Evolutionary conservation across 2,888 invertebrate species (phyloP), one percentile per base, ranked within the genome.

Genomic region (Margaritifera margaritifera): DNA sequence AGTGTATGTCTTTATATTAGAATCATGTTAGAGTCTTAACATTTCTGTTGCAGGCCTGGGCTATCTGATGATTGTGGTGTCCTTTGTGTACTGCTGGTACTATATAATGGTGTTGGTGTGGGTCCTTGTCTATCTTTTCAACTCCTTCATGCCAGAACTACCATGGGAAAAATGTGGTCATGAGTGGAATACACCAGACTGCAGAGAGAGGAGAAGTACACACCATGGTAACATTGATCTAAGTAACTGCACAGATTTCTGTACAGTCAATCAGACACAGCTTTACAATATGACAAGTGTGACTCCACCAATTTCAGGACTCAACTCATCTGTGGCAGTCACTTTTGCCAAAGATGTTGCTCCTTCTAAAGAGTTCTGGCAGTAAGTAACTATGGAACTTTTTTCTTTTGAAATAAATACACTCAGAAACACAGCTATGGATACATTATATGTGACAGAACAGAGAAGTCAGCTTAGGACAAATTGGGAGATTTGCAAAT

Each of bases 61-160:
- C 2, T 83, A 81, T 71, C 79, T 81, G 67, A 83, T 82, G 83
- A 69, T 83, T 61, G 66, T 81, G 6, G 80, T 82, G 20, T 82
- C 82, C 1, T 80, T 79, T 24, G 78, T 83, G 62, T 80, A 77
- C 52, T 81, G 80, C 57, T 80, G 81, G 71, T 83, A 82, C 72
- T 82, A 82, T 66, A 83, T 82, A 50, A 76, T 80, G 27, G 78
- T 83, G 19, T 68, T 83, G 54, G 79, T 82, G 4, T 83, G 83
- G 83, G 79, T 83, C 25, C 66, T 82, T 51, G 82, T 81, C 54
- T 83, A 82, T 64, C 74, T 83, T 25, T 71, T 79, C 57, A 74
- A 77, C 59, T 82, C 81, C 54, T 83, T 83, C 77, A 64, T 66
- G 19, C 22, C 71, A 8, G 66, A 74, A n/a, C 72, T 83, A 27